phyloP scores from a whole-genome alignment of 2,888 invertebrate genomes.

The Drosophila testacea region DNA sequence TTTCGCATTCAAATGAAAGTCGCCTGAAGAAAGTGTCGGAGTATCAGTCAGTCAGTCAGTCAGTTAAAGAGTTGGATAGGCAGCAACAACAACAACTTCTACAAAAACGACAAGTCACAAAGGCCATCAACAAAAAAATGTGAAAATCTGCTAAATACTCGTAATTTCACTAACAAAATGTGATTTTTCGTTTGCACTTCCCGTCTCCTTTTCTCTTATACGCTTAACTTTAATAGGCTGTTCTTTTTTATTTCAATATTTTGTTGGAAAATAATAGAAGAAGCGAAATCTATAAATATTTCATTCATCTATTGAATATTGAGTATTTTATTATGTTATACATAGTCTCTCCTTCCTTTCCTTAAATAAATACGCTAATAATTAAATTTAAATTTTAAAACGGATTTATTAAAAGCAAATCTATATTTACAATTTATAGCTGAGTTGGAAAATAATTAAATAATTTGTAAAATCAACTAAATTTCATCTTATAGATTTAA shows the following conservation, averaged over 20 bases:
- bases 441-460: too few species aligned
- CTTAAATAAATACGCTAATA: too few species aligned
- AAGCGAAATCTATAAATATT: too few species aligned
- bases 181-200: neutral
- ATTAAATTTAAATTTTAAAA: too few species aligned
- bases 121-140: constrained; percentile 24
- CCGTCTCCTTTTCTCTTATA: neutral
- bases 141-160: constrained; percentile 38
- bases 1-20: constrained; percentile 52
- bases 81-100: constrained; percentile 4
- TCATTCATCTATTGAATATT: too few species aligned
- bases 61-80: constrained; percentile 14
- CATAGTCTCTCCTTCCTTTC: too few species aligned
- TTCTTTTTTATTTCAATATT: too few species aligned
- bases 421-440: too few species aligned
- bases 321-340: too few species aligned
- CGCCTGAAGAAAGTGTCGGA: constrained; percentile 47
- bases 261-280: neutral
- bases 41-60: constrained; percentile 22
- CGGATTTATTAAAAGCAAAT: too few species aligned
- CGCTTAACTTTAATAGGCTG: neutral
- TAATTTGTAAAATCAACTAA: constrained; percentile 4
- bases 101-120: constrained; percentile 9
- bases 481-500: neutral
- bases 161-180: constrained; percentile 38